Conservation (phyloP, 2,113 vertebrate species). For the Calidris pugnax region DNA sequence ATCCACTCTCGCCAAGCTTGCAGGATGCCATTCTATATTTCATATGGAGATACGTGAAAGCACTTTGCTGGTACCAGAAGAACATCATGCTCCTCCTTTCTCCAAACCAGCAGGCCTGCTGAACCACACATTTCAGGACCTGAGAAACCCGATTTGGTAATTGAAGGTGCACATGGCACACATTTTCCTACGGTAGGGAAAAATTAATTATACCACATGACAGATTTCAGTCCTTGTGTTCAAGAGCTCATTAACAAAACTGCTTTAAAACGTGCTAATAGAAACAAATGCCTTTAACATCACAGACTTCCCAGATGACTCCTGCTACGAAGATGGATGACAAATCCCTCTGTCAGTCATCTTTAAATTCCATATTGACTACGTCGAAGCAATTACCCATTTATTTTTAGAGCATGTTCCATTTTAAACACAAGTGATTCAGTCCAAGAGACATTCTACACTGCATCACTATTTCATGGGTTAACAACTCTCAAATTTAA, state of each 20-base stretch:
- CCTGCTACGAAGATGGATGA: not conserved
- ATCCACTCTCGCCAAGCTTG: no score
- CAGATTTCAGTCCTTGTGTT: not conserved
- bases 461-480: not conserved
- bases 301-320: constrained; percentile 20
- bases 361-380: constrained; percentile 4
- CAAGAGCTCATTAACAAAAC: constrained; percentile 36
- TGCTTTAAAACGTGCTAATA: constrained; percentile 5
- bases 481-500: constrained; percentile 35
- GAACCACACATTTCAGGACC: not conserved
- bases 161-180: not conserved
- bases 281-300: constrained; percentile 20
- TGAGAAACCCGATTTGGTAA: constrained; percentile 17
- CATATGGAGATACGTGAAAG: no score
- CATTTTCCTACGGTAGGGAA: not conserved
- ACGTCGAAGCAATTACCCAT: not conserved
- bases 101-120: not conserved
- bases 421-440: constrained; percentile 55
- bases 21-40: no score
- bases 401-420: constrained; percentile 11
- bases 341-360: not conserved
- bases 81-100: not conserved
- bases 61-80: not conserved
- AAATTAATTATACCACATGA: constrained; percentile 11
- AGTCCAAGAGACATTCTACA: not conserved